Percentiles rank a stretch among this genome's conserved stretches.
Evolutionary conservation across 23 tunicate genomes (phyloP).

Genomic region (Ascidia mentula): DNA sequence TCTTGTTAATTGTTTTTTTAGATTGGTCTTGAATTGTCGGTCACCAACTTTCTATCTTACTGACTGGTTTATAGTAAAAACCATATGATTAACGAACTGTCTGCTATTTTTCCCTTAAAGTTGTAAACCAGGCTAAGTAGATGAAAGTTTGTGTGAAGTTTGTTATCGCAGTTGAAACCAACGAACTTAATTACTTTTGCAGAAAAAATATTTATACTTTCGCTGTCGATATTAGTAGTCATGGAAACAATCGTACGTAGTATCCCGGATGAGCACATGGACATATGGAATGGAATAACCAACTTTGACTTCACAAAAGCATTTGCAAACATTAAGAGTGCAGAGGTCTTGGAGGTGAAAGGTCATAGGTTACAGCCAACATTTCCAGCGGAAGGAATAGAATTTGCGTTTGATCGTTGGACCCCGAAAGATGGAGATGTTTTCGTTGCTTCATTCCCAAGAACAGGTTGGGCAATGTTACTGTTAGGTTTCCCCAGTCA

Average conservation of each 20-base stretch:
- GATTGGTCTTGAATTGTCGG: too few relatives aligned
- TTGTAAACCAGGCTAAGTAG: too few relatives aligned
- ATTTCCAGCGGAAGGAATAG: slow-evolving; percentile 44
- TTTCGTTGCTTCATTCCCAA: slow-evolving; percentile 56
- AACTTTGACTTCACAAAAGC: slow-evolving; percentile 33
- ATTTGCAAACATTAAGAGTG: not conserved
- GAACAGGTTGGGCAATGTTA: slow-evolving; percentile 44
- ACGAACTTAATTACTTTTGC: too few relatives aligned
- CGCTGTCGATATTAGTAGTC: not conserved
- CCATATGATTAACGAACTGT: too few relatives aligned
- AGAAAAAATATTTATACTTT: too few relatives aligned
- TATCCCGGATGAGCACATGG: slow-evolving; percentile 28
- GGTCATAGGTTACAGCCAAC: slow-evolving; percentile 60
- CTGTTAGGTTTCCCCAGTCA: too few relatives aligned
- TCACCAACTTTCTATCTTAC: too few relatives aligned
- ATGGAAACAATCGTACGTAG: slow-evolving; percentile 38
- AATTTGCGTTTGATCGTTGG: slow-evolving; percentile 64
- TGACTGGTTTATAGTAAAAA: too few relatives aligned
- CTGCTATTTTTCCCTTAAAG: too few relatives aligned
- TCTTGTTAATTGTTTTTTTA: too few relatives aligned
- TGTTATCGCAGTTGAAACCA: too few relatives aligned
- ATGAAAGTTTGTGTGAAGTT: too few relatives aligned
- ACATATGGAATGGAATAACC: slow-evolving; percentile 30
- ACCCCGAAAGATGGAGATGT: slow-evolving; percentile 51
- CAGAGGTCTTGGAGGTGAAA: slow-evolving; percentile 22